phyloP scores from a whole-genome alignment of 2,113 vertebrate genomes.

The Corvus cornix region DNA sequence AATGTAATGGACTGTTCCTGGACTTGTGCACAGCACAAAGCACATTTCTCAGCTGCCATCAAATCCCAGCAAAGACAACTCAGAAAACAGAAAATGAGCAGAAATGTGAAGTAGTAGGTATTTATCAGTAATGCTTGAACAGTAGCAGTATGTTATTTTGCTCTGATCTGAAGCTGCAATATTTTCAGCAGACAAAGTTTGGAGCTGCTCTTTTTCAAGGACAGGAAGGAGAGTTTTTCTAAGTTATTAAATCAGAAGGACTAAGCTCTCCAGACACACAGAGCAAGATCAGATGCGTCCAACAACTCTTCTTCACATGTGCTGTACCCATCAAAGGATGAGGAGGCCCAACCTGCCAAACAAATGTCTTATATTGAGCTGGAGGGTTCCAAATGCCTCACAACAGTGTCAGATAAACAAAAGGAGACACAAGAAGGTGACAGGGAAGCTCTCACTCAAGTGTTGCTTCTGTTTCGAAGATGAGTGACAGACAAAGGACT shows the following conservation, averaged over 20 bases:
- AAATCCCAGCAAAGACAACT: not conserved
- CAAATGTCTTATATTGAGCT: conserved; percentile 73
- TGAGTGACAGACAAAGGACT: conserved; percentile 35
- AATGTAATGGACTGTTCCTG: not conserved
- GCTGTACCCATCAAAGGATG: conserved; percentile 52
- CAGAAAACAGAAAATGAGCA: not conserved
- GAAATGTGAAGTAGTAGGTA: not conserved
- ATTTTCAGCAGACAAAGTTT: not conserved
- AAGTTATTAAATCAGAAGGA: not conserved
- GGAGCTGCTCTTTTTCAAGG: not conserved
- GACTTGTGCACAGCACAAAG: not conserved
- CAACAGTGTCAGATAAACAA: conserved; percentile 70
- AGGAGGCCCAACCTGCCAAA: conserved; percentile 43
- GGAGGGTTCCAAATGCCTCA: conserved; percentile 61
- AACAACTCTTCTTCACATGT: conserved; percentile 21
- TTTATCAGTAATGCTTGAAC: not conserved
- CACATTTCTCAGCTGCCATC: not conserved
- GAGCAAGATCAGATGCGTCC: not conserved
- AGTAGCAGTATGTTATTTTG: not conserved
- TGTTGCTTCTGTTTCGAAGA: conserved; percentile 41
- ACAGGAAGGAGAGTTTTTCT: not conserved
- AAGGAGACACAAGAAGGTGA: conserved; percentile 54
- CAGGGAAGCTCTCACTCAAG: conserved; percentile 49
- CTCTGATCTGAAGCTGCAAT: not conserved
- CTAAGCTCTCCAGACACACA: not conserved